These are phyloP conservation scores for Julus scandinavius DNA, from an alignment of 2,888 invertebrate genomes.

Conservation along the genomic window DNA sequence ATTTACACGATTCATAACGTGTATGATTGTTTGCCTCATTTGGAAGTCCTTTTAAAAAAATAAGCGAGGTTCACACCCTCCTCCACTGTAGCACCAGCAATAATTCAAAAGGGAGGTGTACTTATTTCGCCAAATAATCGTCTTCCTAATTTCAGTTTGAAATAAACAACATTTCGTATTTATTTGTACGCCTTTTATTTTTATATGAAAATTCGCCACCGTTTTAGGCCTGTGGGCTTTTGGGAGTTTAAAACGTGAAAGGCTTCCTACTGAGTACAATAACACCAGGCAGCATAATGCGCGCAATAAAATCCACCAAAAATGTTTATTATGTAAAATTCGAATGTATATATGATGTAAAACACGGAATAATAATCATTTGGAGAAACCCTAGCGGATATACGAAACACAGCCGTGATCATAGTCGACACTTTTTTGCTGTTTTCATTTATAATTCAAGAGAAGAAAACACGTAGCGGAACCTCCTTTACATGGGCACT, in stretches of 20 bases:
- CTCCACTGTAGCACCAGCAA: no score
- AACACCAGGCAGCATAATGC: background rate
- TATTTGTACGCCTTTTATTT: background rate
- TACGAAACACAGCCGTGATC: background rate
- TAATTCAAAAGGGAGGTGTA: no score
- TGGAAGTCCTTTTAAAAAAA: no score
- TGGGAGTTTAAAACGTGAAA: background rate
- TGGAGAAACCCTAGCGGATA: constrained; percentile 18
- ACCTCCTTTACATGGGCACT: background rate
- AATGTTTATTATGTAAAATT: constrained; percentile 2
- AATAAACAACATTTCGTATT: constrained; percentile 18
- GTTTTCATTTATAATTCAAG: constrained; percentile 18
- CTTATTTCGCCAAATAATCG: background rate
- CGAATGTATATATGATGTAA: constrained; percentile 1
- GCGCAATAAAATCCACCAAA: background rate
- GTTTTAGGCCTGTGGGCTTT: background rate
- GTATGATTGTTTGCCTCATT: no score
- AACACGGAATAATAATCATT: constrained; percentile 18
- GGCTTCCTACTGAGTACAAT: background rate
- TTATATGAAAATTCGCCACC: background rate
- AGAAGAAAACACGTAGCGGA: background rate
- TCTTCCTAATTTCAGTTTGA: background rate
- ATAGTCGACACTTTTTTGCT: background rate
- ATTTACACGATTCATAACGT: no score
- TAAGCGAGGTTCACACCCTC: no score